Evolutionary conservation across 1,140 invertebrate species (phyloP), one percentile per base, ranked within the genome.

Genomic region (Agrilus planipennis): DNA sequence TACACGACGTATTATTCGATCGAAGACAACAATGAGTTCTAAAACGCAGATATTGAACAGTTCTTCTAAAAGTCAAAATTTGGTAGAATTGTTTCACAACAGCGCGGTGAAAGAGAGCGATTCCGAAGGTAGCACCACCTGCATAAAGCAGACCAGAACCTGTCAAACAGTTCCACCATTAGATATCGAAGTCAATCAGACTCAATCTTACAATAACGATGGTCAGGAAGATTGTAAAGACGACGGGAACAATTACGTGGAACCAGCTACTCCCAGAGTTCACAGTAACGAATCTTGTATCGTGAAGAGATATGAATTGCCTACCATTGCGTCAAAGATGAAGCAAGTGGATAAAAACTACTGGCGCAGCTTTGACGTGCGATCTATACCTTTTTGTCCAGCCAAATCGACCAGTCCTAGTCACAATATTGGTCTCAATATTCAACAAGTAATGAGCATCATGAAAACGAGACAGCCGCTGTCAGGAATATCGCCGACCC

Each of bases 401-500:
- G 68, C 68, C 0, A 72, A 64, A 30, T 73, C 71, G 0, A 60
- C 69, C 6, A 55, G 59, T 10, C 68, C 63, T 0, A 72, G 67
- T 50, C 64, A 72, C 41, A 74, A 74, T 54, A 57, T 73, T 17
- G 69, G 69, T 21, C 59, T 73, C 16, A 73, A 71, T 48, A 69
- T 74, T 38, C 72, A 74, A 46, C 65, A 73, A 60, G 61, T 69
- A 2, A 60, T 72, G 54, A 65, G 58, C 34, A 62, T 68, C 34
- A 68, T 72, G 42, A 72, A 71, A 52, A 65, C 52, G 16, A 59
- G 58, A 25, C 65, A 70, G 44, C 49, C 61, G 2, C 44, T 51
- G 3, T 39, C 45, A 17, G 55, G 54, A 7, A 57, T 63, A 19
- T 60, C 57, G 1, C 59, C 59, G 2, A 61, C 60, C 25, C 39